Base-by-base conservation (phyloP, 2,888 invertebrate genomes). In the Phorcus lineatus region DNA sequence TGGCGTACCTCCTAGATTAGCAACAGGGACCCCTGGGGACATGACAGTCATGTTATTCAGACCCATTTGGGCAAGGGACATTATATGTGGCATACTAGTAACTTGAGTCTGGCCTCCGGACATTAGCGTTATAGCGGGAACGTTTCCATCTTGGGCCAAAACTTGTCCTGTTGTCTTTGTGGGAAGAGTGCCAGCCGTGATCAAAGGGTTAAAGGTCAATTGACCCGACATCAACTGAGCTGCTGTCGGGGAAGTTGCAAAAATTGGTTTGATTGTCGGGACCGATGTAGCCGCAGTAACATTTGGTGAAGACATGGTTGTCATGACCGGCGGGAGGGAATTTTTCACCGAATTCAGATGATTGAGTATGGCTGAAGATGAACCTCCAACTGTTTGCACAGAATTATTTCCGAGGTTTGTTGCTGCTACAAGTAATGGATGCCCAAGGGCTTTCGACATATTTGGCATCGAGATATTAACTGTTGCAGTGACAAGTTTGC, bases 1-100 rank as follows among this genome's bases (percentile, higher is more conserved):
- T 79, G 86, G 87, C 3, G 84, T 81, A 66, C 84, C 85, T 0
- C 85, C 83, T 17, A 86, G 79, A 19, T 81, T 80, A 16, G 81
- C 16, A 22, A 79, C 75, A 4, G 82, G 87, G 31, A 88, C 80
- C 0, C 83, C 84, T 16, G 88, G 87, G 2, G 89, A 86, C 88
- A 88, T 86, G n/a, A 88, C 86, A 3, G 89, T 82, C 78, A 90
- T 80, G 67, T 87, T 86, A 24, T 85, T 84, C 70, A 86, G 86
- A 52, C 85, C 82, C 57, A 88, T 82, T 62, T 86, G 86, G 53
- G 86, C 85, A 19, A 87, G 80, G 7, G 88, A 87, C 80, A 88
- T 83, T 0, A 89, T 70, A 9, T 87, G 87, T 22, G 62, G 67
- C 55, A 70, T 67, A 19, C 74, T 53, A 6, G 66, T 70, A n/a